phyloP scores from a whole-genome alignment of 2,888 invertebrate genomes.

The Elegia similella region DNA sequence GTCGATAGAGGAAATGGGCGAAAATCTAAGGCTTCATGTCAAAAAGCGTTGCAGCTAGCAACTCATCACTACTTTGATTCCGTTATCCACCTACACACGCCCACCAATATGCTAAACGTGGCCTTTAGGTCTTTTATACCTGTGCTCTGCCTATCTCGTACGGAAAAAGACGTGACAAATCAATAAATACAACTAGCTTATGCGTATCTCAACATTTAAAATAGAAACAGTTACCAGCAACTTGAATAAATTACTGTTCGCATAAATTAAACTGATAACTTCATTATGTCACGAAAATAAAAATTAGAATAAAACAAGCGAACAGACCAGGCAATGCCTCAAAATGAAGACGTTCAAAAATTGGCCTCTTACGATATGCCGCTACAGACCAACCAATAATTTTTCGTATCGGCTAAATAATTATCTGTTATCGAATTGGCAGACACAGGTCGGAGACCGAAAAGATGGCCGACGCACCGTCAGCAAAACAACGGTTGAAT shows the following conservation, averaged over 20 bases:
- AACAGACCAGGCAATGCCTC: slow-evolving; percentile 29
- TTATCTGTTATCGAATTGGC: slow-evolving; percentile 72
- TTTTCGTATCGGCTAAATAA: slow-evolving; percentile 73
- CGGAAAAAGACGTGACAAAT: no score
- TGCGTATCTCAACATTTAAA: not conserved
- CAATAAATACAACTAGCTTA: no score
- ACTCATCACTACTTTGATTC: no score
- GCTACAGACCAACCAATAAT: slow-evolving; percentile 60
- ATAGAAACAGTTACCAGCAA: not conserved
- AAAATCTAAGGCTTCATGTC: no score
- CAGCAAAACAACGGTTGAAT: slow-evolving; percentile 41
- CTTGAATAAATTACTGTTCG: not conserved
- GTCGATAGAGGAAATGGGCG: no score
- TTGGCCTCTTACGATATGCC: slow-evolving; percentile 52
- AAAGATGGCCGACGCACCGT: slow-evolving; percentile 61
- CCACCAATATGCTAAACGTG: no score
- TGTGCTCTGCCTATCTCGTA: no score
- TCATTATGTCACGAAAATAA: slow-evolving; percentile 20
- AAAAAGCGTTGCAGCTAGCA: no score
- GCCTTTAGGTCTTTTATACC: no score
- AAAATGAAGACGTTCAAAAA: slow-evolving; percentile 70
- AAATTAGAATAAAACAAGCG: slow-evolving; percentile 25
- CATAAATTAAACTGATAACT: slow-evolving; percentile 13
- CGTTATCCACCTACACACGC: no score
- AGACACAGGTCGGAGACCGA: slow-evolving; percentile 57